Evolutionary conservation across 1,140 invertebrate genomes (phyloP).

Genomic region (Tetramorium parvispinum): DNA sequence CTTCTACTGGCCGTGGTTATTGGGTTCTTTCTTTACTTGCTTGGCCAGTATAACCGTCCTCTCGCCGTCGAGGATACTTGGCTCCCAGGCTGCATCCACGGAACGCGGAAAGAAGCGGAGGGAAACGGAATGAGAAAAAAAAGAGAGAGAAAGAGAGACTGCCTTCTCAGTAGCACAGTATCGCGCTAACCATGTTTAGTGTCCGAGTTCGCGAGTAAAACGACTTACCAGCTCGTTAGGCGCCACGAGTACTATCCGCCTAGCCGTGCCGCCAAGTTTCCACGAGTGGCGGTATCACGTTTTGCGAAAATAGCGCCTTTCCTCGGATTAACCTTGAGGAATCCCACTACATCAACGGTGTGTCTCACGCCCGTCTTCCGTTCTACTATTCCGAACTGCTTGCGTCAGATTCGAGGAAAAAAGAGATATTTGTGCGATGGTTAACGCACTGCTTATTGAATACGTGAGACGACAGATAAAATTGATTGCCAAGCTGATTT

Average conservation of each 20-base stretch:
- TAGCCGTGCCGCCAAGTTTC: constrained; percentile 1
- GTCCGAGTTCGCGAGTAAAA: constrained; percentile 73
- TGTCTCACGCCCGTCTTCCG: neutral
- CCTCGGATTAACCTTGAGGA: constrained; percentile 52
- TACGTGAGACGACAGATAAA: constrained; percentile 34
- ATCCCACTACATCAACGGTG: neutral
- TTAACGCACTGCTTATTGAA: constrained; percentile 62
- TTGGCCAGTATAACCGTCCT: constrained; percentile 43
- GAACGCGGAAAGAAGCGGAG: neutral
- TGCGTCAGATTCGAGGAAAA: neutral
- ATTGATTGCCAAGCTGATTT: constrained; percentile 3
- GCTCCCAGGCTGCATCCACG: neutral
- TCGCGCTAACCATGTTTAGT: constrained; percentile 66
- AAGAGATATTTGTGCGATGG: constrained; percentile 42
- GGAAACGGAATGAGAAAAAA: neutral
- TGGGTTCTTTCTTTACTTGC: constrained; percentile 65
- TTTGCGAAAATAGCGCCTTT: constrained; percentile 52
- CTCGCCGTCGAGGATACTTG: constrained; percentile 30
- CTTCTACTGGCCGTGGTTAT: constrained; percentile 51
- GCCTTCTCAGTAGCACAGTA: neutral
- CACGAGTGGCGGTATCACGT: constrained; percentile 58
- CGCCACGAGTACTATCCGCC: neutral
- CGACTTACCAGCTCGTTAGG: constrained; percentile 74
- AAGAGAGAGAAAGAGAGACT: neutral
- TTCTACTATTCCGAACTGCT: neutral